These are phyloP conservation scores for Ephestia elutella DNA, from an alignment of 1,140 invertebrate genomes.

Conservation along the genomic window DNA sequence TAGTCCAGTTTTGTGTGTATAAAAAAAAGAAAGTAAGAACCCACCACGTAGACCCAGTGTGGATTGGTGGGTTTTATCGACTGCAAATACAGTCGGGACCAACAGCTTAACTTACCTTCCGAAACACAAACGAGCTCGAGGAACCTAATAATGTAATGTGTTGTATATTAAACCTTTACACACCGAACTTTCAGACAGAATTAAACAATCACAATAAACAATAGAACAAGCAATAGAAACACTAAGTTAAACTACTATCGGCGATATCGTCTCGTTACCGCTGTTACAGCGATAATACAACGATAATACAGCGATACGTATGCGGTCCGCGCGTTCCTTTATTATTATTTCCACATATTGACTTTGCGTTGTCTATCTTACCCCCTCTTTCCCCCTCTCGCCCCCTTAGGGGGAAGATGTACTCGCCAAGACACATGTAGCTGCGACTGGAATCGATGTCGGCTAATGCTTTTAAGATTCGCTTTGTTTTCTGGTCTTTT, in stretches of 20 bases:
- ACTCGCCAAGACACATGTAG: constrained; percentile 57
- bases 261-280: constrained; percentile 30
- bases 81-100: no score
- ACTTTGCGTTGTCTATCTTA: constrained; percentile 54
- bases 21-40: no score
- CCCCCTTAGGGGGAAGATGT: constrained; percentile 34
- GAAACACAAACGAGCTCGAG: no score
- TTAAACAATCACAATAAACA: constrained; percentile 15
- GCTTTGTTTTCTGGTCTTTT: constrained; percentile 26
- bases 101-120: no score
- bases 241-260: constrained; percentile 24
- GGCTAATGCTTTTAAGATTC: constrained; percentile 63
- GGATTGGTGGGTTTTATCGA: no score
- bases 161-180: no score
- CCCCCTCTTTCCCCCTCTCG: not conserved
- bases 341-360: constrained; percentile 71
- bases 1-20: no score
- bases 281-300: constrained; percentile 41
- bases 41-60: no score
- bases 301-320: constrained; percentile 58
- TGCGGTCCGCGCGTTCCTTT: constrained; percentile 51
- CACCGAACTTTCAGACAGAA: not conserved
- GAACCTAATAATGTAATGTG: no score
- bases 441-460: constrained; percentile 52
- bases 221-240: constrained; percentile 47